Evolutionary conservation across 2,888 invertebrate genomes (phyloP), one percentile per base, ranked within the genome.

Genomic region (Lysandra coridon): DNA sequence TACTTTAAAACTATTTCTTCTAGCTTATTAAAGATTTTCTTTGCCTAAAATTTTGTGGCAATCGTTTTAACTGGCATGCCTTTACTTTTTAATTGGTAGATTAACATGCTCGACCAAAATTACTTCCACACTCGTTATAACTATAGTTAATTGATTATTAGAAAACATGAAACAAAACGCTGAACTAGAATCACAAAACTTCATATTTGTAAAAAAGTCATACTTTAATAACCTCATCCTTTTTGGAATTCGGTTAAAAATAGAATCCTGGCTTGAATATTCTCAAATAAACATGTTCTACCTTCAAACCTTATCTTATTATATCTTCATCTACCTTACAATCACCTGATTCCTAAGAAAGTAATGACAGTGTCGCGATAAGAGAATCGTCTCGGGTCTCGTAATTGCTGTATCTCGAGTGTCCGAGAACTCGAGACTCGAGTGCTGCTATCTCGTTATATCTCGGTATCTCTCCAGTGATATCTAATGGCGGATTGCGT

Each of bases 361-460:
- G 53, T 33, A 79, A 78, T 69, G 53, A 60, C 30, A 60, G 73
- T 57, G 78, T 44, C 62, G 33, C n/a, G 80, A 82, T 82, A 81
- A 80, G 81, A 81, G 78, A 78, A 78, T 82, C 81, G 81, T 83
- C 83, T 83, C 80, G 80, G 80, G 80, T 82, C 82, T 81, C 78
- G 78, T 82, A 82, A 83, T 82, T 82, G 81, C 80, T 78, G 73
- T 79, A 80, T 80, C 79, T 82, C 81, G 79, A 81, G 82, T 81
- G 79, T 78, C 60, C 78, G 75, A 73, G 80, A 73, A 75, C 80
- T 80, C 73, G 23, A 76, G 33, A 53, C 76, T 76, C 76, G 76
- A 57, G 76, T 76, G 49, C 37, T 57, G 30, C 17, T 76, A 69
- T 69, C 69, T 69, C 33, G 44, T 30, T 14, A 73, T 78, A 79